Conservation (phyloP, 2,888 invertebrate species). For the Heteromyza rotundicornis region DNA sequence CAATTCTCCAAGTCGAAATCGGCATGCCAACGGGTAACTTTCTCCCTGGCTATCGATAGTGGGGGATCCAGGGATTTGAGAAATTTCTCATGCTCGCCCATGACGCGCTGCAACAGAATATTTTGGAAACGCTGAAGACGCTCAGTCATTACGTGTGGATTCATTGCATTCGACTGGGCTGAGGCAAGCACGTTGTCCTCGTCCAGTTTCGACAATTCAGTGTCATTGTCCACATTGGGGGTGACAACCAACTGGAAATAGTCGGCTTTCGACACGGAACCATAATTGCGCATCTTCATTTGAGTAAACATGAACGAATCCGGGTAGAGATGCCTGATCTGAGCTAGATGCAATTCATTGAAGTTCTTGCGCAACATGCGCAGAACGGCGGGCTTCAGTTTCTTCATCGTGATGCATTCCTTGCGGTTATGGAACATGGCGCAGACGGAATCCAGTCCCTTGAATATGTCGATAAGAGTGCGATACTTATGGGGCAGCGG, state of each 20-base stretch:
- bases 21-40: slow-evolving; percentile 91
- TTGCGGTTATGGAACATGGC: slow-evolving; percentile 86
- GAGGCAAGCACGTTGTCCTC: slow-evolving; percentile 65
- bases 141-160: slow-evolving; percentile 73
- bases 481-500: slow-evolving; percentile 85
- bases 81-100: slow-evolving; percentile 79
- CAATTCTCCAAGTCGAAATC: slow-evolving; percentile 85
- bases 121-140: slow-evolving; percentile 77
- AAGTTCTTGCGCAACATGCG: slow-evolving; percentile 84
- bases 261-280: slow-evolving; percentile 70
- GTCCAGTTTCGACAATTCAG: slow-evolving; percentile 44
- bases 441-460: slow-evolving; percentile 82
- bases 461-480: slow-evolving; percentile 81
- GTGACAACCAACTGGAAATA: slow-evolving; percentile 75
- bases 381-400: slow-evolving; percentile 86
- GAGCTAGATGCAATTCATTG: slow-evolving; percentile 76
- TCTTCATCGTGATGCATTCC: slow-evolving; percentile 86
- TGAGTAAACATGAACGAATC: slow-evolving; percentile 78
- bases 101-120: slow-evolving; percentile 74
- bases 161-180: slow-evolving; percentile 68
- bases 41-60: slow-evolving; percentile 74
- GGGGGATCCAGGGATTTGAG: slow-evolving; percentile 76
- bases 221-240: slow-evolving; percentile 66
- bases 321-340: slow-evolving; percentile 83
- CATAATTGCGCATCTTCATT: slow-evolving; percentile 75